Evolutionary conservation across 2,888 invertebrate genomes (phyloP), one percentile per base, ranked within the genome.

Genomic region (Lasius platythorax): DNA sequence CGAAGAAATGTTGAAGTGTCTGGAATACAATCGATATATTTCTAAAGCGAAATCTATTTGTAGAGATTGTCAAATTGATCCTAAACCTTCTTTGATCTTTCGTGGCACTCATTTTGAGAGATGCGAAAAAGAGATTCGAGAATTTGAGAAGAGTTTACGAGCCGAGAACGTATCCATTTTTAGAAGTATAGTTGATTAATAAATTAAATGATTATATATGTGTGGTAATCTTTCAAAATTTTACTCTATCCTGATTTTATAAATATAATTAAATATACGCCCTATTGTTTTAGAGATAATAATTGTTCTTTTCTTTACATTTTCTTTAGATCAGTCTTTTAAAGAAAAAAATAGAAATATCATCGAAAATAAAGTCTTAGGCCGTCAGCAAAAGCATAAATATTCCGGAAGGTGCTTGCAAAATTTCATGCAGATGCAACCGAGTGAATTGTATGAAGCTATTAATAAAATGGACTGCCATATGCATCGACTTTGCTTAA

Each of bases 1-100:
- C 50, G 94, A 93, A 70, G 87, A 90, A 56, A 92, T 93, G 92
- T 85, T 93, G 33, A 90, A 85, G n/a, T 92, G 92, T 58, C 86
- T 94, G 18, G 85, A 91, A 56, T 92, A 92, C 68, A 85, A 78
- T n/a, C 74, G 72, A 4, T 91, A 91, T 82, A 40, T 79, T 18
- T 70, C 83, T 6, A 85, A 73, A 40, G 50, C 64, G 2, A 66
- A 37, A 23, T 56, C 53, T 33, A 18, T 4, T 30, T 84, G 86
- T 30, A 64, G 46, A 30, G 70, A 86, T 0, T 72, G 84, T 43
- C 30, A 67, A 8, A 78, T 83, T 8, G 75, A 84, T 53, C 28
- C 15, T 0, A 67, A 78, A 12, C 73, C 79, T 15, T 72, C 87
- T 15, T 79, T 86, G n/a, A 64, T 89, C 3, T 82, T 88, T 28